Evolutionary conservation across 2,888 invertebrate species (phyloP).

Genomic region (Rhorus exstirpatorius): DNA sequence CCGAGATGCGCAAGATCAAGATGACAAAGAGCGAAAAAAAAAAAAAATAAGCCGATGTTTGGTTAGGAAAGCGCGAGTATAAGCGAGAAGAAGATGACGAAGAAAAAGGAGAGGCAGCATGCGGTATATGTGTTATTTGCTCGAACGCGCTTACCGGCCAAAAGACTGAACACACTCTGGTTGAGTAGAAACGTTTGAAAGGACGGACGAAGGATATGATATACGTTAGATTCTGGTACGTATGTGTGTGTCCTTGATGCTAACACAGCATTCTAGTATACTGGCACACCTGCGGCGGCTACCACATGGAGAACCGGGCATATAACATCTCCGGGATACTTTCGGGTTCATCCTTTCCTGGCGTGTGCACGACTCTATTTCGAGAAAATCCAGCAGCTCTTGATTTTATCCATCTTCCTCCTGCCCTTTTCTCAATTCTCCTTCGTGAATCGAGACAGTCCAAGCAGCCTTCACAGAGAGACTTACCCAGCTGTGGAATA

Average conservation of each 20-base stretch:
- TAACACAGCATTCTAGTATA: constrained; percentile 40
- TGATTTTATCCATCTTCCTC: constrained; percentile 48
- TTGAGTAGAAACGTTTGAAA: constrained; percentile 65
- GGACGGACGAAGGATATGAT: constrained; percentile 64
- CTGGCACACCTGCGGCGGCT: constrained; percentile 60
- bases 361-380: constrained; percentile 56
- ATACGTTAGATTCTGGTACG: constrained; percentile 56
- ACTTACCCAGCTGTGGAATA: constrained; percentile 65
- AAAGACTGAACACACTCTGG: constrained; percentile 63
- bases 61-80: constrained; percentile 2
- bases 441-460: constrained; percentile 36
- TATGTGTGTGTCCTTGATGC: constrained; percentile 15
- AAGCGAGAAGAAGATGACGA: constrained; percentile 4
- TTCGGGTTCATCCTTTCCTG: constrained; percentile 43
- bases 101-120: constrained; percentile 7
- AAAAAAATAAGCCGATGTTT: background rate
- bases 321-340: constrained; percentile 33
- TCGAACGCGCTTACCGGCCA: constrained; percentile 61
- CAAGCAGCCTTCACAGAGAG: constrained; percentile 46
- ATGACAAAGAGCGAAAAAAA: constrained; percentile 7
- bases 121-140: constrained; percentile 67
- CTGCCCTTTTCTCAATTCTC: constrained; percentile 34
- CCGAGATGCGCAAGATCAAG: constrained; percentile 8
- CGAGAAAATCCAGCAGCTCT: constrained; percentile 64
- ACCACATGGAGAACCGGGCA: constrained; percentile 23